Evolutionary conservation across 2,113 vertebrate species (phyloP).

Genomic region (Vombatus ursinus): DNA sequence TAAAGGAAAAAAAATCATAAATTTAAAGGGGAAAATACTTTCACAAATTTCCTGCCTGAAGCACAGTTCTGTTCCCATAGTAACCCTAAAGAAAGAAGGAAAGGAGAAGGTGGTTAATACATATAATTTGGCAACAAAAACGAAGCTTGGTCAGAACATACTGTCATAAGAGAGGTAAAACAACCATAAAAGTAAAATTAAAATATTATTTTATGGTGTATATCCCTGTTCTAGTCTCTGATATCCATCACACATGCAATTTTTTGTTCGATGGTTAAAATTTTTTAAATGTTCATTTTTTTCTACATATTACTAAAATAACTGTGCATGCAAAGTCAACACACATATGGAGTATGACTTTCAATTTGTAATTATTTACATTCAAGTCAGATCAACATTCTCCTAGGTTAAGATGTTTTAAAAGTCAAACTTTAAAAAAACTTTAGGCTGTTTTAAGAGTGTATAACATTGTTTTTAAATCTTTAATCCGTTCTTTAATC

Average conservation of each 20-base stretch:
- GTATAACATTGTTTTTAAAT: background rate
- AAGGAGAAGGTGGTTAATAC: conserved; percentile 69
- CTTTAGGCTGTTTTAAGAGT: background rate
- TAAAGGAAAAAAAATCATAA: conserved; percentile 47
- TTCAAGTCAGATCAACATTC: background rate
- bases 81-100: conserved; percentile 75
- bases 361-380: background rate
- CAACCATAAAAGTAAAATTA: background rate
- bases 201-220: background rate
- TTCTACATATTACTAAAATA: conserved; percentile 12
- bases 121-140: conserved; percentile 67
- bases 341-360: background rate
- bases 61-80: conserved; percentile 75
- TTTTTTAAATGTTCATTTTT: background rate
- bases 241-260: background rate
- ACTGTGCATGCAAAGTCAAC: background rate
- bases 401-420: background rate
- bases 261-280: background rate
- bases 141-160: conserved; percentile 16
- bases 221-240: conserved; percentile 26
- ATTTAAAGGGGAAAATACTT: conserved; percentile 68
- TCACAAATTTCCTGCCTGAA: conserved; percentile 73
- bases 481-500: conserved; percentile 31
- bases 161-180: background rate
- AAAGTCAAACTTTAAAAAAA: background rate